Evolutionary conservation across 2,888 invertebrate genomes (phyloP).

Genomic region (Troides oblongomaculatus): DNA sequence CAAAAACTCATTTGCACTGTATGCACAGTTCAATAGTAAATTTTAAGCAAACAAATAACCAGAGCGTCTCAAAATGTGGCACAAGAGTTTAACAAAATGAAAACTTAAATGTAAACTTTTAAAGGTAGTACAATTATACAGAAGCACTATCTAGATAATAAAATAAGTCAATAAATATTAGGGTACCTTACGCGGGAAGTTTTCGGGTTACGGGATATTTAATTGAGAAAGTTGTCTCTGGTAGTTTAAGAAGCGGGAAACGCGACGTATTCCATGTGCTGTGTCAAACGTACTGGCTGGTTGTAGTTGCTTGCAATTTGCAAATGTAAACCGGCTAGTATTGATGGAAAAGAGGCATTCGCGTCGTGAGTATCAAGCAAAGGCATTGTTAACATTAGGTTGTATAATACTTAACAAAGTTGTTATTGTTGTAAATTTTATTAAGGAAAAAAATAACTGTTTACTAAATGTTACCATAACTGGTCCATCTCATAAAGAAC

Average conservation of each 20-base stretch:
- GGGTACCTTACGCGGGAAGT: conserved; percentile 62
- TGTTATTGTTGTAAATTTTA: too few relatives aligned
- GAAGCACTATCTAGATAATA: conserved; percentile 32
- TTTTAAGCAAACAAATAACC: conserved; percentile 49
- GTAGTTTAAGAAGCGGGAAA: conserved; percentile 51
- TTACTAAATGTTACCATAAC: too few relatives aligned
- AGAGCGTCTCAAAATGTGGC: conserved; percentile 40
- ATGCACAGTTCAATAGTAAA: conserved; percentile 30
- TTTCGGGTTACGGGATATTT: conserved; percentile 43
- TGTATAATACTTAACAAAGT: not conserved
- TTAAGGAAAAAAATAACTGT: too few relatives aligned
- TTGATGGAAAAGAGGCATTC: conserved; percentile 23
- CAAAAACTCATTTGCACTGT: not conserved
- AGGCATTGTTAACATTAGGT: not conserved
- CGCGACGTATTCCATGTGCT: conserved; percentile 53
- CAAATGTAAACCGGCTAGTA: conserved; percentile 32
- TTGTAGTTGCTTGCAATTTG: conserved; percentile 17
- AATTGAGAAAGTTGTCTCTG: conserved; percentile 47
- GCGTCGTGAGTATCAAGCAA: conserved; percentile 9
- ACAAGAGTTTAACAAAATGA: conserved; percentile 25
- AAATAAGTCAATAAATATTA: conserved; percentile 29
- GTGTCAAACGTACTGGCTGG: conserved; percentile 53
- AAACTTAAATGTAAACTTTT: conserved; percentile 32
- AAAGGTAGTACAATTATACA: conserved; percentile 25
- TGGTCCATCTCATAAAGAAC: too few relatives aligned